Evolutionary conservation across 2,113 vertebrate species (phyloP).

Genomic region (Campylomormyrus tamandua): DNA sequence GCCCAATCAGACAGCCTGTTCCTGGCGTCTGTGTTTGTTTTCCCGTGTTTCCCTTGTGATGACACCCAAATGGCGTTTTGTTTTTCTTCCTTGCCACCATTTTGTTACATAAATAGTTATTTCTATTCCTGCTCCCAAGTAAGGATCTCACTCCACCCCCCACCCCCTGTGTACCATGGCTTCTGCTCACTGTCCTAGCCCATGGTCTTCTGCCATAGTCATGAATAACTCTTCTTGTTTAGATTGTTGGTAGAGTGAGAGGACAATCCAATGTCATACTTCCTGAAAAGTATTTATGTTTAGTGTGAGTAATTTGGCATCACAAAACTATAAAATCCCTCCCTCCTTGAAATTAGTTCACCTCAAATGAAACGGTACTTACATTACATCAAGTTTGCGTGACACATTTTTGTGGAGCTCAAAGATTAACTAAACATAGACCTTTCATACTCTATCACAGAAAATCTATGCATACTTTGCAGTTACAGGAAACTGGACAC

Average conservation of each 20-base stretch:
- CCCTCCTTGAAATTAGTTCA: neutral
- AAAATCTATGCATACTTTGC: neutral
- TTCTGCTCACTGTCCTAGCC: neutral
- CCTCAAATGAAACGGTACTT: neutral
- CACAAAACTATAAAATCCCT: neutral
- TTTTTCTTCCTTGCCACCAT: neutral
- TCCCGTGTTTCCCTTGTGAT: neutral
- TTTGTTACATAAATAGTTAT: neutral
- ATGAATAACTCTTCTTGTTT: neutral
- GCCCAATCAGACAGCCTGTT: neutral
- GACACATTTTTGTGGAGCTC: neutral
- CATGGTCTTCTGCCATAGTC: neutral
- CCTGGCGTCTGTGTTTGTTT: neutral
- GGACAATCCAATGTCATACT: neutral
- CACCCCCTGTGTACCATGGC: neutral
- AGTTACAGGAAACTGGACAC: neutral
- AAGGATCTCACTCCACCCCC: neutral
- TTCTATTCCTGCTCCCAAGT: neutral
- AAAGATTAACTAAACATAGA: neutral
- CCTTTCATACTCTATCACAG: neutral
- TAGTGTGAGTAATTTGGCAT: neutral
- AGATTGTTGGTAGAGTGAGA: neutral
- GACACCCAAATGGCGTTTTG: neutral
- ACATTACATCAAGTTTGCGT: neutral
- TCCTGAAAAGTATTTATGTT: neutral